A percentile compares a stretch with the other conserved stretches of the same genome.
Conservation (phyloP, 1,140 invertebrate genomes). For the Cephus cinctus region DNA sequence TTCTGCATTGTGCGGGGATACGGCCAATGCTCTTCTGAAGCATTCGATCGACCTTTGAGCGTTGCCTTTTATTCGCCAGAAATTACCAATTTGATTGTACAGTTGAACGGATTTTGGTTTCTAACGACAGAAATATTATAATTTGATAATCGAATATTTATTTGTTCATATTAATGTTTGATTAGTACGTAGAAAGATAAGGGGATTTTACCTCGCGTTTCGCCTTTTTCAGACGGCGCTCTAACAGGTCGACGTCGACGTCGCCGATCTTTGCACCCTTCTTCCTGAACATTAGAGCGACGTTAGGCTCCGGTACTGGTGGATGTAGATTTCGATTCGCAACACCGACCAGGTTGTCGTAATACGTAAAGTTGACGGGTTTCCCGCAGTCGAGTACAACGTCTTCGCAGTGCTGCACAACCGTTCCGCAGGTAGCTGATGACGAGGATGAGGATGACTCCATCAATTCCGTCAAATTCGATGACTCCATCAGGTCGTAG, state of each 20-base stretch:
- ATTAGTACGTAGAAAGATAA: slow-evolving; percentile 3
- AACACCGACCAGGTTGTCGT: slow-evolving; percentile 82
- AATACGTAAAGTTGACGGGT: slow-evolving; percentile 84
- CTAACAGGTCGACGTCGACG: slow-evolving; percentile 76
- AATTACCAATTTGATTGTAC: slow-evolving; percentile 88
- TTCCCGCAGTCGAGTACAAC: slow-evolving; percentile 82
- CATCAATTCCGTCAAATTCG: slow-evolving; percentile 36
- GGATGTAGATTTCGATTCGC: slow-evolving; percentile 70
- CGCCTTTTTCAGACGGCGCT: slow-evolving; percentile 74
- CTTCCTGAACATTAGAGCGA: slow-evolving; percentile 77
- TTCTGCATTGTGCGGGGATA: slow-evolving; percentile 84
- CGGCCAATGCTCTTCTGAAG: slow-evolving; percentile 78
- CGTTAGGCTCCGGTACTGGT: slow-evolving; percentile 67
- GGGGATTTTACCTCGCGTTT: slow-evolving; percentile 67
- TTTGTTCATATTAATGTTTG: background rate
- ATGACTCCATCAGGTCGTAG: slow-evolving; percentile 44
- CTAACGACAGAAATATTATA: slow-evolving; percentile 44
- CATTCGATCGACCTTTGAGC: slow-evolving; percentile 84
- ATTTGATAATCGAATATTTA: background rate
- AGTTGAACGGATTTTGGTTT: slow-evolving; percentile 84
- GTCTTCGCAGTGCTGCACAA: slow-evolving; percentile 56
- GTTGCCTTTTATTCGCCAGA: slow-evolving; percentile 82
- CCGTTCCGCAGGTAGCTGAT: slow-evolving; percentile 31
- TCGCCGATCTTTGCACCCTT: slow-evolving; percentile 66
- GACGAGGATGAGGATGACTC: slow-evolving; percentile 24